Evolutionary conservation across 2,888 invertebrate genomes (phyloP).

Genomic region (Hipparchia sbordonii): DNA sequence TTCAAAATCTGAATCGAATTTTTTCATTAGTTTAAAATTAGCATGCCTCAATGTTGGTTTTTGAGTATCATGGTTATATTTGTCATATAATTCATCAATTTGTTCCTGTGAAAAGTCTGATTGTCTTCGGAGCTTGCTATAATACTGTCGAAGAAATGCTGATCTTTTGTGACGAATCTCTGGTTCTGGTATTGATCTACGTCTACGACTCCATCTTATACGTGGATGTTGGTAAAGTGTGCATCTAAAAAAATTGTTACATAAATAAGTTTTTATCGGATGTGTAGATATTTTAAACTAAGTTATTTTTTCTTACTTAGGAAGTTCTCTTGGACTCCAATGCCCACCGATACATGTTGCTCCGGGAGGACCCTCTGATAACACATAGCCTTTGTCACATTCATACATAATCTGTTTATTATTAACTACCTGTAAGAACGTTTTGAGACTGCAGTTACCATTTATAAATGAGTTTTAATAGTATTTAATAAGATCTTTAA

Average conservation of each 20-base stretch:
- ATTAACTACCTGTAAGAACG: conserved; percentile 84
- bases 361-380: conserved; percentile 94
- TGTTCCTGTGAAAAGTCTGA: conserved; percentile 58
- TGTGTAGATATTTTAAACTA: not conserved
- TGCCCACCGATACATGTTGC: conserved; percentile 97
- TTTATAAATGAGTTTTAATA: not conserved
- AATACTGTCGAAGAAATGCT: conserved; percentile 71
- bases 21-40: conserved; percentile 76
- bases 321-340: conserved; percentile 95
- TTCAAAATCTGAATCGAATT: conserved; percentile 66
- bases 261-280: not conserved
- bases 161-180: conserved; percentile 70
- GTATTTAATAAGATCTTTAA: not conserved
- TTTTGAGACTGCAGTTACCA: not conserved
- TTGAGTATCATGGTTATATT: conserved; percentile 68
- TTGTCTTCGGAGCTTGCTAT: conserved; percentile 62
- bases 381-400: conserved; percentile 94
- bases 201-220: conserved; percentile 89
- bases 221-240: conserved; percentile 93
- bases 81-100: conserved; percentile 68
- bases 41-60: conserved; percentile 76
- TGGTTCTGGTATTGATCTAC: conserved; percentile 79
- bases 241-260: conserved; percentile 79
- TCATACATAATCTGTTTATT: conserved; percentile 98
- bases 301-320: conserved; percentile 80